Evolutionary conservation across 2,113 vertebrate species (phyloP), one percentile per base, ranked within the genome.

Genomic region (Oncorhynchus keta): DNA sequence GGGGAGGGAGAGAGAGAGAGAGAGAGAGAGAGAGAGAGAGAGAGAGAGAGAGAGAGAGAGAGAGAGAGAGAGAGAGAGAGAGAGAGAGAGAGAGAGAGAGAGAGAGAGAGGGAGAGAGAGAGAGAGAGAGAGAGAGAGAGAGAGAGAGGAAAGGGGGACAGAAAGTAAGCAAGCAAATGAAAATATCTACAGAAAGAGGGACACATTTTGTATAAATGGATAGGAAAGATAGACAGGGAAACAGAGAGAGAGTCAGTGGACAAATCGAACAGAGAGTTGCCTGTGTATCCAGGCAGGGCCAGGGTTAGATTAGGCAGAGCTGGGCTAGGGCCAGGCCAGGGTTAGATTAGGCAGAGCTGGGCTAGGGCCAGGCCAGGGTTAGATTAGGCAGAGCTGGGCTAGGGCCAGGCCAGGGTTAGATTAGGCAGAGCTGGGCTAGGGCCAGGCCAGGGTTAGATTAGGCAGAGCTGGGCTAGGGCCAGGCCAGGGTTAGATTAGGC

Each of bases 151-250:
- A 26, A 12, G 35, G 20, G 3, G 30, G 7, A 59, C 32, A 65
- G 32, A 49, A 35, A 26, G 84, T 45, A 68, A 62, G 49, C 67
- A 74, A 76, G 22, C 67, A 48, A 59, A 49, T 20, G 51, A 61
- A 51, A 61, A 35, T 26, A 35, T 78, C 70, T 76, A 69, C 76
- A 59, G 13, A 26, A 78, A 81, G 79, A 82, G 84, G 73, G 67
- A 85, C 66, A 83, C 72, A 81, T 82, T 85, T 35, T 7, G 35
- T 35, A 35, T 35, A 35, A 35, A 35, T 35, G 35, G 35, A 35
- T 35, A 35, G 35, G 35, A 35, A 35, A 35, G 35, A 35, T 35
- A 7, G 32, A 35, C 5, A 5, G 35, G 6, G 35, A 35, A 35
- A 7, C 35, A 7, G 35, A 72, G 82, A 67, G 76, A 68, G 61